Conservation (phyloP, 2,797 vertebrate genomes). For the Pagetopsis macropterus region DNA sequence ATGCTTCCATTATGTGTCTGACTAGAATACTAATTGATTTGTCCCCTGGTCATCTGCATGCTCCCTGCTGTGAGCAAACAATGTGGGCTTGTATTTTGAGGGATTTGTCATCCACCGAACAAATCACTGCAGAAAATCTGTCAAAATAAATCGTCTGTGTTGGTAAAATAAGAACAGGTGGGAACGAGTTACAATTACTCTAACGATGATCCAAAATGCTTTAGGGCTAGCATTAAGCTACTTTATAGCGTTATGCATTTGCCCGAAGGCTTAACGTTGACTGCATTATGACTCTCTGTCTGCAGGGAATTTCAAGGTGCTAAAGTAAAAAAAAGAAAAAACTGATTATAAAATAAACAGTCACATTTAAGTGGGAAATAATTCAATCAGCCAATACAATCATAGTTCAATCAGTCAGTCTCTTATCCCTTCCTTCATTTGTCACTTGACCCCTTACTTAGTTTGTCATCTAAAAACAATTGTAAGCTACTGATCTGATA, state of each 20-base stretch:
- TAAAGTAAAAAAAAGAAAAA: neutral
- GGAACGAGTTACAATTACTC: conserved; percentile 60
- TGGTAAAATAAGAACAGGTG: conserved; percentile 67
- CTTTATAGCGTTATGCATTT: conserved; percentile 65
- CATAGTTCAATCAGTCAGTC: conserved; percentile 13
- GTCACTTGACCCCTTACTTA: conserved; percentile 21
- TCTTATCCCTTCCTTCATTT: conserved; percentile 21
- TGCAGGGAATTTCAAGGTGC: conserved; percentile 41
- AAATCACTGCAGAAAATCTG: conserved; percentile 46
- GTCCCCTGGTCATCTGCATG: conserved; percentile 41
- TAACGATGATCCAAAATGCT: conserved; percentile 58
- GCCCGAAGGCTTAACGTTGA: conserved; percentile 43
- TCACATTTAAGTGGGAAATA: conserved; percentile 32
- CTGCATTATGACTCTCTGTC: conserved; percentile 37
- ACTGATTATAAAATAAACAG: conserved; percentile 21
- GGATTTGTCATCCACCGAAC: conserved; percentile 49
- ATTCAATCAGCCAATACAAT: conserved; percentile 18
- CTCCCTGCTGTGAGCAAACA: conserved; percentile 37
- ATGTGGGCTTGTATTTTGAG: conserved; percentile 20
- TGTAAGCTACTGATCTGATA: conserved; percentile 24
- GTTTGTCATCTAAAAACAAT: conserved; percentile 13
- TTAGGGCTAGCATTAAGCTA: conserved; percentile 59
- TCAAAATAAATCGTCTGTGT: conserved; percentile 37
- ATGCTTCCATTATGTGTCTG: conserved; percentile 29
- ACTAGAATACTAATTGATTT: conserved; percentile 53